Conservation (phyloP, 2,113 vertebrate species). For the Tonatia bakeri region DNA sequence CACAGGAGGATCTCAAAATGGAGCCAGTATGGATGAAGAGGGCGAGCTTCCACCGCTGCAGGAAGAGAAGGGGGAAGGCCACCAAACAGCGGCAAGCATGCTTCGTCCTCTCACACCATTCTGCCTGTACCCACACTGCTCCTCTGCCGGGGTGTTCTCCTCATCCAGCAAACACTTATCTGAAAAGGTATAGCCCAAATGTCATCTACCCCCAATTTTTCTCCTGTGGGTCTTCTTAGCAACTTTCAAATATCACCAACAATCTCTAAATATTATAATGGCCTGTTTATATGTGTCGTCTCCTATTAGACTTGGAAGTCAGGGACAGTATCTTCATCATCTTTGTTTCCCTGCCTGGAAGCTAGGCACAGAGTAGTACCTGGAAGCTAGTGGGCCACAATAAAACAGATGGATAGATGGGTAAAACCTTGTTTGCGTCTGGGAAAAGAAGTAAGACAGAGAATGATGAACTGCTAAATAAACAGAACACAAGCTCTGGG, state of each 20-base stretch:
- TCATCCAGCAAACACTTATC: neutral
- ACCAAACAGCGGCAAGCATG: neutral
- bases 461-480: constrained; percentile 70
- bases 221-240: neutral
- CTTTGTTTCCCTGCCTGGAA: constrained; percentile 6
- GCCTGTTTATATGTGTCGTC: neutral
- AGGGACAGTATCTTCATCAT: neutral
- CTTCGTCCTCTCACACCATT: neutral
- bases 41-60: neutral
- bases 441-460: constrained; percentile 68
- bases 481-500: constrained; percentile 61
- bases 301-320: neutral
- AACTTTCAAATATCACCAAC: neutral
- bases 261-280: constrained; percentile 15
- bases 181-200: constrained; percentile 24
- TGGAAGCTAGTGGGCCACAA: constrained; percentile 35
- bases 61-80: neutral
- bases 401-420: constrained; percentile 51
- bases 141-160: neutral
- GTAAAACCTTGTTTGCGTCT: constrained; percentile 64
- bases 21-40: neutral
- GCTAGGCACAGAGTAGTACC: neutral
- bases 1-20: constrained; percentile 26
- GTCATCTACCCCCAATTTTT: neutral
- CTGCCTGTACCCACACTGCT: neutral